Conservation (phyloP, 2,888 invertebrate genomes). For the Ormyrus rosae region DNA sequence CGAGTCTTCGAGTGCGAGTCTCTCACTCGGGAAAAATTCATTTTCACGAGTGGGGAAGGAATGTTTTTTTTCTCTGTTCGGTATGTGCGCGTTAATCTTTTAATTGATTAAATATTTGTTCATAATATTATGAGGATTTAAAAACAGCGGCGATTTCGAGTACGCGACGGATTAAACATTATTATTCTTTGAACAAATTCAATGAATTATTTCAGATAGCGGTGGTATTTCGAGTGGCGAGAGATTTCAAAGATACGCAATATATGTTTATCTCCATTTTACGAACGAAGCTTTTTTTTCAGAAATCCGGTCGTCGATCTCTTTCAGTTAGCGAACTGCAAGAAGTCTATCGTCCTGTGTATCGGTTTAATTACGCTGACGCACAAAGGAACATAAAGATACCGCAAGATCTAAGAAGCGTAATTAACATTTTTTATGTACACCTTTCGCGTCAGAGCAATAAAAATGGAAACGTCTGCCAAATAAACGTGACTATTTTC, state of each 20-base stretch:
- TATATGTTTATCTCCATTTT: not conserved
- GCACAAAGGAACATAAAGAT: slow-evolving; percentile 37
- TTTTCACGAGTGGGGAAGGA: not conserved
- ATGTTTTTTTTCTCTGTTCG: not conserved
- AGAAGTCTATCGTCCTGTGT: slow-evolving; percentile 11
- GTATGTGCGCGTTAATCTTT: not conserved
- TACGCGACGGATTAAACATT: not conserved
- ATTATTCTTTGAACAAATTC: not conserved
- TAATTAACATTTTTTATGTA: slow-evolving; percentile 37
- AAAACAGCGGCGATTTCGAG: not conserved
- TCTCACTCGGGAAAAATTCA: slow-evolving; percentile 11
- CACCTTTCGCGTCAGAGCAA: slow-evolving; percentile 29
- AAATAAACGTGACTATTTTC: slow-evolving; percentile 6
- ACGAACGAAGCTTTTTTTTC: not conserved
- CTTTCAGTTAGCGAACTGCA: not conserved
- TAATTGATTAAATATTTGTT: slow-evolving; percentile 15
- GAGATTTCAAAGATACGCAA: no score
- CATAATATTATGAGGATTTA: slow-evolving; percentile 1
- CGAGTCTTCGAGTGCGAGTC: not conserved
- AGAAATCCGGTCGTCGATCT: not conserved
- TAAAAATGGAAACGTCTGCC: slow-evolving; percentile 10
- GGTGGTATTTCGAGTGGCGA: no score
- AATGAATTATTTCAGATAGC: not conserved
- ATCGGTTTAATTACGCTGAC: slow-evolving; percentile 42
- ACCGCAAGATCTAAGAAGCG: slow-evolving; percentile 35